Base-by-base conservation (phyloP, 2,797 vertebrate species). In the Myoxocephalus aenaeus region DNA sequence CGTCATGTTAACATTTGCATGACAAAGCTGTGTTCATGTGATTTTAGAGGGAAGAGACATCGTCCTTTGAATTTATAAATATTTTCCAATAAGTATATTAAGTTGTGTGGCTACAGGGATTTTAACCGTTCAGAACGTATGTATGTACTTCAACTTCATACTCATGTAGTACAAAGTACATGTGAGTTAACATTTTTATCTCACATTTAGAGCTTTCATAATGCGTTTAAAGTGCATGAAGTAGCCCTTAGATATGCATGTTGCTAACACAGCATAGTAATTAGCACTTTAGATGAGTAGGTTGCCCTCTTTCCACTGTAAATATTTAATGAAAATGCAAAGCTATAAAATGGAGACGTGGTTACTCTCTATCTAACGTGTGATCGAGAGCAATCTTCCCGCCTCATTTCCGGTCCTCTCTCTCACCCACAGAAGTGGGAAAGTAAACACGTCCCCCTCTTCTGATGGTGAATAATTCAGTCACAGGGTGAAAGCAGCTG, bases 381-480 rank as follows among this genome's bases (percentile, higher is more conserved):
- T 46, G 22, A 64, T 65, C 22, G 82, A 64, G 64, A 57, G 5
- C 20, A 14, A 27, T 58, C 40, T 32, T 72, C 62, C 66, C 32
- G 59, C 14, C 71, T 62, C 5, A 6, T 75, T 53, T 73, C 32
- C 17, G 13, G 29, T 18, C 17, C 13, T n/a, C 32, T 53, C 50
- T 54, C 57, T 80, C 62, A 56, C 29, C 51, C 42, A 15, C 56
- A 74, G 22, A 71, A 65, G 40, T 56, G 22, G 51, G 44, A 57
- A 70, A 66, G 75, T 77, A 65, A 86, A 82, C 74, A 22, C n/a
- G n/a, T n/a, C n/a, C n/a, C n/a, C 5, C 6, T 65, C 50, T 29
- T 54, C 25, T 20, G 17, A 42, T 68, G 34, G 62, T 89, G 44
- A 85, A 90, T 89, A 62, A 90, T 89, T 84, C 73, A 90, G 15